A percentile compares a stretch with the other conserved stretches of the same genome.
Conservation (phyloP, 2,888 invertebrate species). For the Polymixis lichenea region DNA sequence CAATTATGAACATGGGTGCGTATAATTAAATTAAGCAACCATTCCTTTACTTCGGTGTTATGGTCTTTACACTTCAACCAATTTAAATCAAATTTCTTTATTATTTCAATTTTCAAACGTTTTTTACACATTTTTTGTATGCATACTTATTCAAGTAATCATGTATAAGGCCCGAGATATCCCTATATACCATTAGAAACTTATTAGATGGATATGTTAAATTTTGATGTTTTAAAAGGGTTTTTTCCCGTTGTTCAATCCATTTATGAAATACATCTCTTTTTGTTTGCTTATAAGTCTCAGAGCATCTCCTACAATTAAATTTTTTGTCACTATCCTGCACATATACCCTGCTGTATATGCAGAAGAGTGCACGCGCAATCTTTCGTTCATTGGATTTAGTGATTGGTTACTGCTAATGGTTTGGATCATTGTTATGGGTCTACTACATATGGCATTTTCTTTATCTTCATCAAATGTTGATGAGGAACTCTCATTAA, state of each 20-base stretch:
- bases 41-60: neutral
- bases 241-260: neutral
- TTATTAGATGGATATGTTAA: slow-evolving; percentile 7
- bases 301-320: neutral
- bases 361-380: too few species aligned
- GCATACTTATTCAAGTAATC: slow-evolving; percentile 14
- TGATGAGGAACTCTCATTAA: neutral
- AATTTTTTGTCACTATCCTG: neutral
- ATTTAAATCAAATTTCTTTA: slow-evolving; percentile 1
- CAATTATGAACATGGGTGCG: neutral
- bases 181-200: slow-evolving; percentile 11
- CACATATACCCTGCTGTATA: slow-evolving; percentile 3
- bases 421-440: too few species aligned
- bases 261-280: slow-evolving; percentile 2
- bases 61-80: slow-evolving; percentile 7
- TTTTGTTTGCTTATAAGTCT: neutral
- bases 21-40: slow-evolving; percentile 5
- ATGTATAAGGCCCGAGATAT: neutral
- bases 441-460: neutral
- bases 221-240: slow-evolving; percentile 1
- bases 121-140: neutral
- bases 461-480: slow-evolving; percentile 15
- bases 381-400: slow-evolving; percentile 7
- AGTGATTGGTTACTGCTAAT: slow-evolving; percentile 9
- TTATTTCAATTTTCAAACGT: neutral